These are phyloP conservation scores for Spodoptera frugiperda DNA, from an alignment of 1,140 invertebrate genomes.

Conservation along the genomic window DNA sequence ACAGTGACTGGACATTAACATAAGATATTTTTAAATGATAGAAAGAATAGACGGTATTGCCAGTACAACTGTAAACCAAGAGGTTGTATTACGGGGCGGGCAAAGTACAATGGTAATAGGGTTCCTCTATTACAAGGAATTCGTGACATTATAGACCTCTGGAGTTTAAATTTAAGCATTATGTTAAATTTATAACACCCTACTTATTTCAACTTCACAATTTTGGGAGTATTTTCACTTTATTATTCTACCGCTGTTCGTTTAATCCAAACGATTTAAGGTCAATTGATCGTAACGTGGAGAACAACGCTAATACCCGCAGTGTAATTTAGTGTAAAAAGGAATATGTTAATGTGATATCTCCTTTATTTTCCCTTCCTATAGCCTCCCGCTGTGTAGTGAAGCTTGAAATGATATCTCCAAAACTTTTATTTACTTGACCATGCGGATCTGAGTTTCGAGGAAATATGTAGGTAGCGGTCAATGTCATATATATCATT, in stretches of 20 bases:
- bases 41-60: too few species aligned
- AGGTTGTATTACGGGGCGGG: too few species aligned
- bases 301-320: background rate
- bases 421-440: slow-evolving; percentile 6
- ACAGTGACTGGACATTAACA: too few species aligned
- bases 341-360: slow-evolving; percentile 30
- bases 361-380: slow-evolving; percentile 2
- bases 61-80: too few species aligned
- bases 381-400: background rate
- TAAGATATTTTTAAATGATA: too few species aligned
- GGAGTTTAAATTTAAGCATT: too few species aligned
- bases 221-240: background rate
- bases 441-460: background rate
- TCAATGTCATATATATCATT: too few species aligned
- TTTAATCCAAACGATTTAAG: background rate
- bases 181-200: too few species aligned
- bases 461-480: background rate
- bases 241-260: background rate
- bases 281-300: slow-evolving; percentile 7
- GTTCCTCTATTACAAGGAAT: too few species aligned
- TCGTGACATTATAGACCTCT: too few species aligned
- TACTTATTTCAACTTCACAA: too few species aligned
- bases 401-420: slow-evolving; percentile 4
- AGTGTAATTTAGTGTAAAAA: slow-evolving; percentile 15
- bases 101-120: too few species aligned